Base-by-base conservation (phyloP, 2,888 invertebrate genomes). In the Plagiodera versicolora region DNA sequence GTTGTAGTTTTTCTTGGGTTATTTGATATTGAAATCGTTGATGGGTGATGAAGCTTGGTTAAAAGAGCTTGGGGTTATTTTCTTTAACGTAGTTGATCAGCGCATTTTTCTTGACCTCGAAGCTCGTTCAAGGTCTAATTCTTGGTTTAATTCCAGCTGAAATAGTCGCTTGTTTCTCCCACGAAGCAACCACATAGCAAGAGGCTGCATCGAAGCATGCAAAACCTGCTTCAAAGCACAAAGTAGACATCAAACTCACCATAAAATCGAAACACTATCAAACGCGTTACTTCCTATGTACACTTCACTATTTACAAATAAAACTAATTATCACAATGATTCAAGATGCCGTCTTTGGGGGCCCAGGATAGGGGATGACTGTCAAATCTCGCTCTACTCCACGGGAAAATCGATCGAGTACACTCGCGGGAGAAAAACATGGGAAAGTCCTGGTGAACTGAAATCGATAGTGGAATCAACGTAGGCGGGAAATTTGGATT, bases 371-470 rank as follows among this genome's bases (percentile, higher is more conserved):
- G 56, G 56, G 60, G 61, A 44, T 64, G 61, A 63, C 58, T 59
- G 66, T 63, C 62, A 39, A 68, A 68, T 67, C 70, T 67, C 63
- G 65, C 14, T n/a, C 67, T 69, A 66, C 65, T 67, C 67, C 63
- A 65, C 66, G 65, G 64, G 67, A 71, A 68, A 76, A 77, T 77
- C 77, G 77, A 77, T 77, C 76, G 72, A 70, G 76, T 77, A 77
- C 75, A 76, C 68, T 76, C 76, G 58, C 63, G 55, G 60, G 56
- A 56, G 64, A 67, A 64, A 65, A 58, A 61, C 56, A 61, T 56
- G 55, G 54, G 47, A 57, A 48, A 61, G 39, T 66, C 63, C 63
- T 62, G 67, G 61, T 67, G 60, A 61, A 52, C 44, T 16, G 47
- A 45, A 66, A 70, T 70, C 70, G 72, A 70, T 71, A 71, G 53